phyloP scores from a whole-genome alignment of 1,140 invertebrate species.

The Drosophila orena region DNA sequence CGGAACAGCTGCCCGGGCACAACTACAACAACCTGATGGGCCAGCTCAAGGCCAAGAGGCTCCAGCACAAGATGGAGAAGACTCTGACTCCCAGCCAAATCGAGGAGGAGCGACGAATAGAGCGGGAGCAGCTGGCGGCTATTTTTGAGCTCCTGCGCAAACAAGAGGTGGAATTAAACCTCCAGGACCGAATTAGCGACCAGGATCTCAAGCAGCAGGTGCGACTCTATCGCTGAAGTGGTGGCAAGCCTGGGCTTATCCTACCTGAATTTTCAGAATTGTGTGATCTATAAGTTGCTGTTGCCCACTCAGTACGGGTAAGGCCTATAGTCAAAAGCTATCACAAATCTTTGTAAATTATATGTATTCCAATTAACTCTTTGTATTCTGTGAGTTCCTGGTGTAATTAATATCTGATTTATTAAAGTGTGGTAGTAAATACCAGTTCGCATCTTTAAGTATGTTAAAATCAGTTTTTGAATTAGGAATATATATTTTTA shows the following conservation, averaged over 20 bases:
- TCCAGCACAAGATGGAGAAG: conserved; percentile 69
- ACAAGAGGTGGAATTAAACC: conserved; percentile 76
- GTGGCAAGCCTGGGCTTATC: conserved; percentile 1
- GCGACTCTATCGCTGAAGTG: conserved; percentile 64
- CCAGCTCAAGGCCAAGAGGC: conserved; percentile 68
- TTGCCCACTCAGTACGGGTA: not conserved
- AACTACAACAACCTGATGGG: conserved; percentile 66
- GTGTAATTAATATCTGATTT: not conserved
- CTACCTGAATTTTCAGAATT: conserved; percentile 34
- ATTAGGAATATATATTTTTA: not conserved
- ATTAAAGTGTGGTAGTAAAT: not conserved
- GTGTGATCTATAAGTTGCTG: conserved; percentile 45
- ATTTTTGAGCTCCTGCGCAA: conserved; percentile 77
- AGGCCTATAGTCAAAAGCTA: not conserved
- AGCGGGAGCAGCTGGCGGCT: conserved; percentile 74
- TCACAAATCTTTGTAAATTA: no score
- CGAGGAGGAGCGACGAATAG: conserved; percentile 76
- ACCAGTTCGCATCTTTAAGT: no score
- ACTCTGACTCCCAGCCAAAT: conserved; percentile 66
- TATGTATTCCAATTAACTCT: no score
- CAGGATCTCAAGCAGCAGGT: conserved; percentile 74
- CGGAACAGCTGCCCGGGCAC: conserved; percentile 7
- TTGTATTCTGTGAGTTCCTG: not conserved
- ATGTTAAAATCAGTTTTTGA: not conserved
- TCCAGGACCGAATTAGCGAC: conserved; percentile 77